Evolutionary conservation across 2,113 vertebrate genomes (phyloP), one percentile per base, ranked within the genome.

Genomic region (Pluvialis apricaria): DNA sequence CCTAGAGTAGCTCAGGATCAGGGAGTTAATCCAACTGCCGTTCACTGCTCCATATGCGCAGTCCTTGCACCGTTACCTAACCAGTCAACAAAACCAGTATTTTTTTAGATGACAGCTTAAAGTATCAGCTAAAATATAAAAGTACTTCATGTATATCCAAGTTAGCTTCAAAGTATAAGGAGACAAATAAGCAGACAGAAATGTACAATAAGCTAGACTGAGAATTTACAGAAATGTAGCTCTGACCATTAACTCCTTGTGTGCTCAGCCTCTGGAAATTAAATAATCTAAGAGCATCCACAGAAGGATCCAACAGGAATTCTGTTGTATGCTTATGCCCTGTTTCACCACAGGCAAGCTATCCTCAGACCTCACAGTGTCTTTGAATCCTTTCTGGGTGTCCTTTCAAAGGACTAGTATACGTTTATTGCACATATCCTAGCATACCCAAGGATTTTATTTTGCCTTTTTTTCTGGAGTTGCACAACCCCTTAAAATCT

Each of bases 401-500:
- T 61, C 5, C 1, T 81, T 94, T 79, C 3, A 2, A 12, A 65
- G 14, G 32, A 62, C n/a, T 45, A 55, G 3, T 6, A 13, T 19
- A 60, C 40, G 21, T 49, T 65, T 77, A 68, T 52, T 32, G 15
- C 34, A 68, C 15, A 20, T 31, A 95, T n/a, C 51, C 17, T 40
- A 49, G 36, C 40, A 83, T 14, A 82, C 3, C 19, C 15, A 42
- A 80, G 21, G 22, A 86, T 79, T 78, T 66, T 51, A 58, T 82
- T 94, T 92, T 85, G 10, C 62, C 60, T 86, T 16, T 9, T 95
- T 71, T 90, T 65, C 72, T 57, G 16, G 34, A 95, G 57, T 73
- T 78, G 61, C 15, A 82, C 65, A 90, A 69, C 29, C 4, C 1
- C 36, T 80, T 58, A 45, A 85, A 86, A 83, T 69, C 9, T 86